phyloP scores from a whole-genome alignment of 2,113 vertebrate genomes.

The Isurus oxyrinchus region DNA sequence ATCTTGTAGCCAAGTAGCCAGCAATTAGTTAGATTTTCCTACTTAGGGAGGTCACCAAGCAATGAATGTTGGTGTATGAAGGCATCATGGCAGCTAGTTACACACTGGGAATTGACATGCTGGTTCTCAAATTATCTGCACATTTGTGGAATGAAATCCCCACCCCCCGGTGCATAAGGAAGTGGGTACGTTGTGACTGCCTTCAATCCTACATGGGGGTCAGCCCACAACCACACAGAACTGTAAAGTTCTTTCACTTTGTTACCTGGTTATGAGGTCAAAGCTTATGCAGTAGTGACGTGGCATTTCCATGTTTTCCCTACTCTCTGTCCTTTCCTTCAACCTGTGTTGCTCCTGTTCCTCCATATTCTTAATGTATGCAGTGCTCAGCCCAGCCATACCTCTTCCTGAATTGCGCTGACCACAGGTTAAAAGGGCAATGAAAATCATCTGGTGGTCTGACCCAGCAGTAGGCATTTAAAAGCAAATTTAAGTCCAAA shows the following conservation, averaged over 20 bases:
- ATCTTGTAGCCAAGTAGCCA: background rate
- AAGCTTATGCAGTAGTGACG: background rate
- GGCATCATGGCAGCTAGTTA: too few relatives aligned
- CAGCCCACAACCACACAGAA: background rate
- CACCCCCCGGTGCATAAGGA: background rate
- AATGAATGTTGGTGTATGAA: too few relatives aligned
- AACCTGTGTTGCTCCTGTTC: background rate
- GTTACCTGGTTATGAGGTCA: background rate
- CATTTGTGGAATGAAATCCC: background rate
- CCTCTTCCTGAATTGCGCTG: background rate
- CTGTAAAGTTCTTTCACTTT: background rate
- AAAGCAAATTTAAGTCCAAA: too few relatives aligned
- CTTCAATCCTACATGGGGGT: background rate
- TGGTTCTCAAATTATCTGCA: background rate
- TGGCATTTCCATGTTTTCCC: background rate
- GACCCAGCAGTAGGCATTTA: too few relatives aligned
- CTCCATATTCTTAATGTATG: background rate
- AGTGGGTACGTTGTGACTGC: background rate
- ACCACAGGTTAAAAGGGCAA: background rate
- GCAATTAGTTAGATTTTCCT: background rate
- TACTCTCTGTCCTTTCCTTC: background rate
- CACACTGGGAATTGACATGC: too few relatives aligned
- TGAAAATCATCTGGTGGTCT: too few relatives aligned
- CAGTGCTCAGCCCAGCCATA: background rate
- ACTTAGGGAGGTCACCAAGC: background rate